Evolutionary conservation across 2,797 vertebrate genomes (phyloP), one percentile per base, ranked within the genome.

Genomic region (Apodemus agrarius): DNA sequence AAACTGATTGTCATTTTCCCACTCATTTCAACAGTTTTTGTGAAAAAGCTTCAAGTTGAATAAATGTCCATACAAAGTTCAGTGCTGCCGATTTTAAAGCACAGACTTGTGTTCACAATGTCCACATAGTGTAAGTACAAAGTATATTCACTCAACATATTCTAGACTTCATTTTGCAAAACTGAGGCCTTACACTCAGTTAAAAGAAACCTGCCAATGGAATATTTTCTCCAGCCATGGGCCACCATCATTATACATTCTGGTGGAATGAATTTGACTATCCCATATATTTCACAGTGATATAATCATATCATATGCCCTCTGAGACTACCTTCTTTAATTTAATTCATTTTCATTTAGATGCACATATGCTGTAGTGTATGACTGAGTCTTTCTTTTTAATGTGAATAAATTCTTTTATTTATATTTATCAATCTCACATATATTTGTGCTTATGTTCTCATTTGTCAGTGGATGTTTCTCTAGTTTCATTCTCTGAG

Each of bases 241-340:
- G 17, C 11, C 2, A n/a, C 0, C 31, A n/a, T 22, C 19, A 86
- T 43, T 86, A 43, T 52, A 86, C 0, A 46, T 65, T 31, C 59
- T 46, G 40, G 29, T 34, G 4, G 26, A 31, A 10, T 19, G 40
- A 63, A 63, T 43, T 63, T 29, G 26, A 63, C 40, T 84, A 6
- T 46, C 6, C 14, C 7, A 63, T 4, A 17, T 43, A 40, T 83
- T 61, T 26, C 11, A 12, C 31, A n/a, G 2, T 12, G 19, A 22
- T 57, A 0, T 2, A 52, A 17, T 13, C 37, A 63, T 6, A 34
- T 1, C 11, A 13, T 34, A 24, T 65, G 9, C 8, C 2, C 26
- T 84, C 31, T 84, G 3, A 65, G 10, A 43, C 26, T 31, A 2
- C 9, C 0, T 6, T 1, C 4, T 84, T 65, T 46, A 9, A 46